Evolutionary conservation across 2,888 invertebrate species (phyloP).

Genomic region (Dione juno): DNA sequence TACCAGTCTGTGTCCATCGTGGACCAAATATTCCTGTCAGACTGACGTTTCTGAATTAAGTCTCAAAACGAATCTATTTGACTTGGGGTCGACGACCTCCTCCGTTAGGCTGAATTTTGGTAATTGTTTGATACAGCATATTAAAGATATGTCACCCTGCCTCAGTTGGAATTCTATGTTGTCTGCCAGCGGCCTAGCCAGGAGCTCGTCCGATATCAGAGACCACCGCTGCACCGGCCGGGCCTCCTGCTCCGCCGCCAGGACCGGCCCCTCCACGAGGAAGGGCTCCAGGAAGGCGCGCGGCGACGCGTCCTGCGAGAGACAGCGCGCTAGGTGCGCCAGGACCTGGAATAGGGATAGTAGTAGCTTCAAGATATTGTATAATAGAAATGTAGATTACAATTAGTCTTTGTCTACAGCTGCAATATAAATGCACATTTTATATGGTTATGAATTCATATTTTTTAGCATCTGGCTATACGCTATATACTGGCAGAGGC

Average conservation of each 20-base stretch:
- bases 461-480: too few relatives aligned
- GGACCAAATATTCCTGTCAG: constrained; percentile 83
- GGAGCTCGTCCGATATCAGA: constrained; percentile 94
- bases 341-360: constrained; percentile 80
- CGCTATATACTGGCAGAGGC: too few relatives aligned
- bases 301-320: constrained; percentile 96
- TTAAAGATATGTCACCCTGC: constrained; percentile 95
- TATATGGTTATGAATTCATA: too few relatives aligned
- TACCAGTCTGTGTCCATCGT: constrained; percentile 69
- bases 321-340: constrained; percentile 94
- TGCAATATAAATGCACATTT: too few relatives aligned
- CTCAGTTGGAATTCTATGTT: constrained; percentile 95
- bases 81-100: constrained; percentile 97
- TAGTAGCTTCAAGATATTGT: neutral
- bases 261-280: constrained; percentile 91
- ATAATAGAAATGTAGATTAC: too few relatives aligned
- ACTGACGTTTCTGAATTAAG: constrained; percentile 98
- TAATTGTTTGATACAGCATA: constrained; percentile 92
- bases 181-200: constrained; percentile 93
- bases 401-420: too few relatives aligned
- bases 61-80: constrained; percentile 96
- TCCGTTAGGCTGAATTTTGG: constrained; percentile 98
- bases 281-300: constrained; percentile 97
- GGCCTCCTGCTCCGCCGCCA: constrained; percentile 92
- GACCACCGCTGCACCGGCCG: constrained; percentile 97